Evolutionary conservation across 2,797 vertebrate species (phyloP), one percentile per base, ranked within the genome.

Genomic region (Hypotaenidia okinawae): DNA sequence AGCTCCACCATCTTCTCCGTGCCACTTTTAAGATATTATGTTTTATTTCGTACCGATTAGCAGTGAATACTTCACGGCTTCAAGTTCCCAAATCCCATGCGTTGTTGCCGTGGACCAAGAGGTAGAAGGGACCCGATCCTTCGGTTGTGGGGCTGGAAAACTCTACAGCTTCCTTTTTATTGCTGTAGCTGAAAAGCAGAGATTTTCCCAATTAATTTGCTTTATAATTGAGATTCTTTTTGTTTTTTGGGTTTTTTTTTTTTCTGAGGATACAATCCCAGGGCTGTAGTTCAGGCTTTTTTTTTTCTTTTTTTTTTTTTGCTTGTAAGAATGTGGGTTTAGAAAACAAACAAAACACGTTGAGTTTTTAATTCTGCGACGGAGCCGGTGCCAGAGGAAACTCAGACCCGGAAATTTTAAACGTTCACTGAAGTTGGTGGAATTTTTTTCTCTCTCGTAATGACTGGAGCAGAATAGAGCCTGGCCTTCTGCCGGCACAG

Each of bases 1-100:
- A 95, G 73, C 93, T 70, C 28, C 90, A 61, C 93, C 87, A 16
- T 91, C 89, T 86, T 93, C 87, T 74, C 93, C 87, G 6, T 16
- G 4, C 4, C 35, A 0, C 78, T 77, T 95, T 68, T 66, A 78
- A 68, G 78, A 67, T 49, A 3, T 67, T 64, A 27, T 30, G 37
- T 68, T 96, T 93, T 83, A 69, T n/a, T 82, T 37, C 37, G 62
- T 7, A 49, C 8, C 41, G 63, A 86, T 89, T 91, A 88, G 61
- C 55, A 39, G 55, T 5, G 70, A 88, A 73, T 59, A 83, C 63
- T 66, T 78, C 39, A 59, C 41, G 35, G 66, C 78, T 78, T 64
- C 68, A 18, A 14, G 62, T 80, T 93, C 90, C 77, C 80, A 47
- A 61, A 93, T 72, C 83, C 67, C 51, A 22, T 13, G 73, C 41